Percentiles rank a stretch among this genome's conserved stretches.
Evolutionary conservation across 2,888 invertebrate species (phyloP).

Genomic region (Habrosyne pyritoides): DNA sequence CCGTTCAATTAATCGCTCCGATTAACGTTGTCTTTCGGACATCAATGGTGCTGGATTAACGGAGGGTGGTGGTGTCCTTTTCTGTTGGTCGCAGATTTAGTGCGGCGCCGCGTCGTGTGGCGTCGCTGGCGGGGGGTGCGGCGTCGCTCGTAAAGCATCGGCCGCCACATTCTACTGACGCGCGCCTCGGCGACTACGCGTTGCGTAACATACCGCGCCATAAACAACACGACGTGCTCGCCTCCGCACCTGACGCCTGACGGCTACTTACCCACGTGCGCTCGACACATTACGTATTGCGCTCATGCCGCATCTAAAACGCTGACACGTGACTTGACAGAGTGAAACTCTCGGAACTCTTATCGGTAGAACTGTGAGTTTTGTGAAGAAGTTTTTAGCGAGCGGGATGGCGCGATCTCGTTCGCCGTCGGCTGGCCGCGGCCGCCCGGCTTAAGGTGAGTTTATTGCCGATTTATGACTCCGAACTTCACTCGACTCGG

Average conservation of each 20-base stretch:
- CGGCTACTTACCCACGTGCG: conserved; percentile 73
- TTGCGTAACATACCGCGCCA: conserved; percentile 80
- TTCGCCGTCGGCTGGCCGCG: conserved; percentile 76
- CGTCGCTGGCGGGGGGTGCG: conserved; percentile 75
- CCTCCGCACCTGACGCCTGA: conserved; percentile 63
- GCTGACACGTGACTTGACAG: conserved; percentile 78
- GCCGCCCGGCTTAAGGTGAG: conserved; percentile 79
- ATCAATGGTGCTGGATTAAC: conserved; percentile 78
- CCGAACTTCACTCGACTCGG: conserved; percentile 60
- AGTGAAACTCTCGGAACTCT: conserved; percentile 73
- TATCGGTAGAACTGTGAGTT: conserved; percentile 72
- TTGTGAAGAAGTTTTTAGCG: conserved; percentile 74
- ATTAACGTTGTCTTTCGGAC: conserved; percentile 77
- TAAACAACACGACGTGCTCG: conserved; percentile 78
- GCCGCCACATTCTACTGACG: conserved; percentile 82
- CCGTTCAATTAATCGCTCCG: conserved; percentile 78
- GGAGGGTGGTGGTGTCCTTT: conserved; percentile 78
- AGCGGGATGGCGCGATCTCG: conserved; percentile 75
- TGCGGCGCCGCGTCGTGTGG: conserved; percentile 82
- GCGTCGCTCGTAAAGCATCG: conserved; percentile 82
- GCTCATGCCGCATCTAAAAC: conserved; percentile 78
- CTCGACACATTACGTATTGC: conserved; percentile 73
- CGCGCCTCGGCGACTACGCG: conserved; percentile 82
- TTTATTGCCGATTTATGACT: conserved; percentile 80
- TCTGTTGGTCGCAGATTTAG: conserved; percentile 81